phyloP scores from a whole-genome alignment of 2,113 vertebrate genomes.

The Gallinago paraguaiae region DNA sequence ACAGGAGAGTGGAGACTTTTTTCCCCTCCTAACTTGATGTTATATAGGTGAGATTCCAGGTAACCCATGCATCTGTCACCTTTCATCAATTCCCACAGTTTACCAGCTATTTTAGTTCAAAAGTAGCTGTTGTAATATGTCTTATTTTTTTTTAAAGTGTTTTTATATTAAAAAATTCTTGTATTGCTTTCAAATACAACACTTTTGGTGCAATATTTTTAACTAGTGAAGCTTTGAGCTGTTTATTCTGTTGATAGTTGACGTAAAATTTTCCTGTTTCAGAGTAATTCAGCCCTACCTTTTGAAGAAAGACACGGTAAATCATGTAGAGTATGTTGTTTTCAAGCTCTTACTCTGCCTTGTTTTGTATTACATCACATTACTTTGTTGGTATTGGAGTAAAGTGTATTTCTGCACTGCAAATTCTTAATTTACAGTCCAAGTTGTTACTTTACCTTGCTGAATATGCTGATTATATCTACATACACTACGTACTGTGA shows the following conservation, averaged over 20 bases:
- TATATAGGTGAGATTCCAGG: not conserved
- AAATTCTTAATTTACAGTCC: not conserved
- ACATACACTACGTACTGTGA: not conserved
- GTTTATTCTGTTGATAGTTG: not conserved
- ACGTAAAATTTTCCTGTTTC: not conserved
- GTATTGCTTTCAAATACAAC: not conserved
- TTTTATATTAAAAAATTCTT: not conserved
- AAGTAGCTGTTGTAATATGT: not conserved
- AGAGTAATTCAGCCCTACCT: not conserved
- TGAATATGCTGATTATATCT: not conserved
- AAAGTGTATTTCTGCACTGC: not conserved
- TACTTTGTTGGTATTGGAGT: not conserved
- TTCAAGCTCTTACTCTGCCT: not conserved
- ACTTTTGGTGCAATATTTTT: not conserved
- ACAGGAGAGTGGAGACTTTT: not conserved
- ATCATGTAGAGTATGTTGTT: rapidly evolving
- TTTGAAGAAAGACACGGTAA: not conserved
- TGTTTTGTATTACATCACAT: not conserved
- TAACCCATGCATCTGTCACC: not conserved
- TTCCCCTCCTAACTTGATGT: not conserved
- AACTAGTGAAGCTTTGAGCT: not conserved
- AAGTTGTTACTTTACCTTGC: not conserved
- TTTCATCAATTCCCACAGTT: not conserved
- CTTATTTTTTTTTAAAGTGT: not conserved
- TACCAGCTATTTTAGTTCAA: not conserved